Conservation (phyloP, 2,113 vertebrate species). For the Cyanoderma ruficeps region DNA sequence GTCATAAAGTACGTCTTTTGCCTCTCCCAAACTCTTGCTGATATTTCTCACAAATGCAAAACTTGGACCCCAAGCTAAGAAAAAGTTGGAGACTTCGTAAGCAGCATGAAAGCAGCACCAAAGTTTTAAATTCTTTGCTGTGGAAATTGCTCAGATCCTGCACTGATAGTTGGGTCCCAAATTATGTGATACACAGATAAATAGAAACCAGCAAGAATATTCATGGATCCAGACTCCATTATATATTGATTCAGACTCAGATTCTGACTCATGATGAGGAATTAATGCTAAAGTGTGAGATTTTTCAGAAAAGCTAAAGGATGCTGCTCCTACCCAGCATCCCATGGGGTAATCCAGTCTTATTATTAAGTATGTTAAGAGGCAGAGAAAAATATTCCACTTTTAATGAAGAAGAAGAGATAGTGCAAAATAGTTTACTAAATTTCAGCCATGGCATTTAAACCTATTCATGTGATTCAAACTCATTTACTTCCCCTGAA, state of each 20-base stretch:
- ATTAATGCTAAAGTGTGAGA: conserved; percentile 35
- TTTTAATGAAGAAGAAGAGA: conserved; percentile 74
- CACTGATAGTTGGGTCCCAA: neutral
- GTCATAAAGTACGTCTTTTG: neutral
- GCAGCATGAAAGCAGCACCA: neutral
- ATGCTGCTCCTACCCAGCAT: neutral
- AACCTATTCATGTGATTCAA: conserved; percentile 75
- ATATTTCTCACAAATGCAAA: neutral
- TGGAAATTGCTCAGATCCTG: neutral
- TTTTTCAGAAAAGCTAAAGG: conserved; percentile 55
- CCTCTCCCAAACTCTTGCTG: neutral
- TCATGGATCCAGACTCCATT: conserved; percentile 11
- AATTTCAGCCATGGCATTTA: conserved; percentile 73
- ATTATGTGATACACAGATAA: neutral
- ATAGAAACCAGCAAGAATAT: conserved; percentile 31
- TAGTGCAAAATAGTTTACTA: conserved; percentile 71
- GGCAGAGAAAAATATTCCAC: conserved; percentile 56
- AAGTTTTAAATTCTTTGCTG: neutral
- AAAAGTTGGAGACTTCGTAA: neutral
- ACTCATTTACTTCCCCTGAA: conserved; percentile 77
- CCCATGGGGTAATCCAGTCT: conserved; percentile 18
- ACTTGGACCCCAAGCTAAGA: neutral
- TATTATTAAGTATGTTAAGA: conserved; percentile 52
- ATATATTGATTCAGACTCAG: neutral
- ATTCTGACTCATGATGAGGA: conserved; percentile 47